A percentile compares a stretch with the other conserved stretches of the same genome.
Conservation (phyloP, 2,113 vertebrate species). For the Chamaetylas fuelleborni region DNA sequence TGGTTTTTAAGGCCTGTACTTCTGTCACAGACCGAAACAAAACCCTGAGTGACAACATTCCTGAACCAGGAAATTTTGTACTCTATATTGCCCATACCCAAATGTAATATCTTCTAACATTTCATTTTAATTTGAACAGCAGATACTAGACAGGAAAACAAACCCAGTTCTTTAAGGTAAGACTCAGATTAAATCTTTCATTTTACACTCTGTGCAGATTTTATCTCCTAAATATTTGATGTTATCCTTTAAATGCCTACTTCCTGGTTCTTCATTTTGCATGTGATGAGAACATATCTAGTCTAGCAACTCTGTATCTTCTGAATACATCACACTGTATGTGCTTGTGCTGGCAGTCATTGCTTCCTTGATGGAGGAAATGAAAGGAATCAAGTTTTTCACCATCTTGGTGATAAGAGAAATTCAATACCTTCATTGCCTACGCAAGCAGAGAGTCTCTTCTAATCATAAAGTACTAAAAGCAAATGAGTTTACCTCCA, state of each 20-base stretch:
- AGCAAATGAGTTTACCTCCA: constrained; percentile 51
- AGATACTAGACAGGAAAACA: neutral
- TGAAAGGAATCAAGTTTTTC: constrained; percentile 41
- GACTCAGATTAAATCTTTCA: constrained; percentile 27
- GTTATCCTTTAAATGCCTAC: neutral
- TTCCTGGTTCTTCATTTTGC: constrained; percentile 12
- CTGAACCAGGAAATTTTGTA: neutral
- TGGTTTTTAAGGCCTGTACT: neutral
- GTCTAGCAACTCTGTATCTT: constrained; percentile 32
- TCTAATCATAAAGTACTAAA: constrained; percentile 34
- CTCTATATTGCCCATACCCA: neutral
- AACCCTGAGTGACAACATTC: neutral
- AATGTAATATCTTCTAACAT: neutral
- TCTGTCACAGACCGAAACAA: neutral
- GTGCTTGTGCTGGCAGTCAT: constrained; percentile 7
- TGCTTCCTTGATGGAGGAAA: constrained; percentile 32
- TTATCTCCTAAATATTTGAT: constrained; percentile 44
- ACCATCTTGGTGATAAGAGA: constrained; percentile 3
- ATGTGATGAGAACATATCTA: constrained; percentile 25
- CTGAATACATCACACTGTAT: neutral
- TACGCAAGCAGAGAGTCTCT: constrained; percentile 2
- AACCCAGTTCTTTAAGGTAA: neutral
- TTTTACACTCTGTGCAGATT: constrained; percentile 14
- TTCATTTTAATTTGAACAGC: constrained; percentile 12
- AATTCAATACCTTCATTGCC: constrained; percentile 26